Base-by-base conservation (phyloP, 2,888 invertebrate species). In the Stenoptilia bipunctidactyla region DNA sequence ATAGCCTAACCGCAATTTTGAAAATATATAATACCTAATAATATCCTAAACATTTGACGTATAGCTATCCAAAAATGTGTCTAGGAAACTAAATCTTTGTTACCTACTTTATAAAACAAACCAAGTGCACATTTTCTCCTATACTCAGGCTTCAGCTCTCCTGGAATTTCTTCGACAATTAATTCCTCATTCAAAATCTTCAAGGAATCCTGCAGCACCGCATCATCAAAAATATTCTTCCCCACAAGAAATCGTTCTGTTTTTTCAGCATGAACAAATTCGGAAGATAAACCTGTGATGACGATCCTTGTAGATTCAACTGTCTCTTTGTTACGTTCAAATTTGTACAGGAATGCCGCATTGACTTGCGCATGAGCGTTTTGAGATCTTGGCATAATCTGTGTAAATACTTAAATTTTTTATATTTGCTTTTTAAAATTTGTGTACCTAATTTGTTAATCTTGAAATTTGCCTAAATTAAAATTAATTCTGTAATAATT, bases 291-390 rank as follows among this genome's bases (percentile, higher is more conserved):
- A 1, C 87, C 87, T n/a, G 88, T 89, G 38, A 83, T 86, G 1
- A 89, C 86, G n/a, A 90, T 85, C 36, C 75, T 68, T 1, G 89
- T 88, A 12, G 69, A 68, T 13, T 61, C 43, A 1, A 87, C 54
- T 4, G 56, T 33, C 9, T 61, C 56, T 15, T 47, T 42, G 1
- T 62, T 39, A 1, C 46, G 15, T 40, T 83, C 61, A 35, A 91
- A 60, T 56, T 87, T 84, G 42, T 90, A 86, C 0, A 89, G 66
- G 58, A 92, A 92, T 2, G 87, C 92, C 12, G 90, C 90, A 52
- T 92, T 92, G 0, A 93, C 89, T 54, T 89, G 87, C 0, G 92
- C 92, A 50, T 91, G 91, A 0, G 91, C 88, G 54, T 91, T 92
- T 70, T 91, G 90, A 1, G 89, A 85, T 41, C 91, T 74, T 1